Base-by-base conservation (phyloP, 2,797 vertebrate genomes). In the Rhodeus uyekii region DNA sequence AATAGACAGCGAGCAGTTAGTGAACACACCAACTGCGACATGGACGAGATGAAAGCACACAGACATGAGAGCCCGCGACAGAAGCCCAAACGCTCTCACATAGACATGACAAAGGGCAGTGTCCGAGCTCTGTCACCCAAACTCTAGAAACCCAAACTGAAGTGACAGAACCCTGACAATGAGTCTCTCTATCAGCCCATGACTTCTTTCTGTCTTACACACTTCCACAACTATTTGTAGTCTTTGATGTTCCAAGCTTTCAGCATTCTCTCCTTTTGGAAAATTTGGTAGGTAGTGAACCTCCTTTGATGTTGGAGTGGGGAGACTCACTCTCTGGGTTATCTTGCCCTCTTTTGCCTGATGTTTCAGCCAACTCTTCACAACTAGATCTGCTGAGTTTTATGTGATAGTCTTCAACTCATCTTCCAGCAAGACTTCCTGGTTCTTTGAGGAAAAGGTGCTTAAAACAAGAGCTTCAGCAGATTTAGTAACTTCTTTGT, bases 381-480 rank as follows among this genome's bases (percentile, higher is more conserved):
- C 76, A 76, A 12, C 79, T 76, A 68, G 80, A 78, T 53, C 68
- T 68, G 76, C 38, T 46, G 27, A 86, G 34, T 34, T 80, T 72
- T 53, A 50, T 55, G 2, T 5, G 4, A 27, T 14, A 58, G 53
- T 55, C 24, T 81, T 75, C 76, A 39, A 44, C 76, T 69, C 8
- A 36, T 61, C 44, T 71, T 86, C 76, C 27, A 83, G 19, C 61
- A 39, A 68, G 46, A 71, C 48, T 79, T 86, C 76, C 63, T 38
- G 61, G 22, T 44, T 83, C 76, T 79, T 19, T 78, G 53, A 85
- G 80, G 48, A 68, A 82, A 16, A 67, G 60, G 16, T 78, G 80
- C 22, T 65, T 32, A 8, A 60, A 48, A 82, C 24, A 50, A 85
- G 64, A 69, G 83, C 78, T 27, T 84, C 65, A n/a, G 83, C 79